A percentile compares a stretch with the other conserved stretches of the same genome.
These are phyloP conservation scores for Punctoribates punctum DNA, from an alignment of 2,888 invertebrate species.

Conservation along the genomic window DNA sequence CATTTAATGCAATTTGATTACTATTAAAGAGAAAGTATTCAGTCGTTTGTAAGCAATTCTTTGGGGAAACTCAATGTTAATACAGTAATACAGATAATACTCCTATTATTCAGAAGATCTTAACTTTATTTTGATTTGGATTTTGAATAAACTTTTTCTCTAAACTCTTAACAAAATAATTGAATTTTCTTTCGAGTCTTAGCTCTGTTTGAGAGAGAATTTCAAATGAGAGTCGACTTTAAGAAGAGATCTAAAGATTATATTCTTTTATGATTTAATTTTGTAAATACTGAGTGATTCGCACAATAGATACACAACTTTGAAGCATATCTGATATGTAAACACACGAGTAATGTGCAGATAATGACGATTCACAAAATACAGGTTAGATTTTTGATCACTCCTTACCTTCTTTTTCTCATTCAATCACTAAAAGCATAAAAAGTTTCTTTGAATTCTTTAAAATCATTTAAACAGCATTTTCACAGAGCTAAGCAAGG, in stretches of 20 bases:
- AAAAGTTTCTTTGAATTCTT: too few species aligned
- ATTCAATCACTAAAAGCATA: too few species aligned
- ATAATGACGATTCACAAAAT: conserved; percentile 23
- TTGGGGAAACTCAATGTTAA: too few species aligned
- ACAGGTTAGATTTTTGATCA: background rate
- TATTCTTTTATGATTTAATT: background rate
- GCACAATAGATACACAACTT: conserved; percentile 12
- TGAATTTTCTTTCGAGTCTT: background rate
- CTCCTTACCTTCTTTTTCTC: too few species aligned
- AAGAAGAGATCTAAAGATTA: background rate
- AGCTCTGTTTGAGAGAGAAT: background rate
- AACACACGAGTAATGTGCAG: conserved; percentile 2
- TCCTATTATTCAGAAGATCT: background rate
- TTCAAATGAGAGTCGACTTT: background rate
- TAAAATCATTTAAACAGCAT: too few species aligned
- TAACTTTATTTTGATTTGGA: conserved; percentile 1
- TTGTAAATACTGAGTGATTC: background rate
- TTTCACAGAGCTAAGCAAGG: too few species aligned
- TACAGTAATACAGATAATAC: background rate
- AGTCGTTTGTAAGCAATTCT: too few species aligned
- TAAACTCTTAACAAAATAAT: conserved; percentile 29
- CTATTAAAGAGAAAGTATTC: background rate
- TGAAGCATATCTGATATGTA: conserved; percentile 3
- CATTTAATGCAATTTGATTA: background rate
- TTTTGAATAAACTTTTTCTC: background rate